Conservation (phyloP, 1,140 invertebrate species). For the Trichonephila clavata region DNA sequence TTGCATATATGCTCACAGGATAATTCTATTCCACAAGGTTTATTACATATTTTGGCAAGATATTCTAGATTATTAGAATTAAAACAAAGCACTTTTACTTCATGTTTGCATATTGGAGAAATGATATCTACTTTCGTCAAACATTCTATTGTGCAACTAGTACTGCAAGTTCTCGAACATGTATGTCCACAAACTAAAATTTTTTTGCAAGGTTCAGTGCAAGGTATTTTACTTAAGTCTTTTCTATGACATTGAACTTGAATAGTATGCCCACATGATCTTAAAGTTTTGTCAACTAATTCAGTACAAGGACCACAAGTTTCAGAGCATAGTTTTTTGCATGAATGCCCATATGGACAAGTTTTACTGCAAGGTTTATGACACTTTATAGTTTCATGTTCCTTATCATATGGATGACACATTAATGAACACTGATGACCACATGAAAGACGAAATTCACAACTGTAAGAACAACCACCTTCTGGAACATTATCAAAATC, state of each 20-base stretch:
- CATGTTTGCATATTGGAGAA: conserved; percentile 74
- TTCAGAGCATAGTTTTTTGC: conserved; percentile 52
- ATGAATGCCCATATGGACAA: conserved; percentile 56
- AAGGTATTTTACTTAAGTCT: background rate
- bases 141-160: conserved; percentile 57
- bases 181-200: conserved; percentile 70
- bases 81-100: conserved; percentile 55
- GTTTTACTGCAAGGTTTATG: conserved; percentile 63
- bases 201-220: conserved; percentile 44
- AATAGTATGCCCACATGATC: conserved; percentile 47
- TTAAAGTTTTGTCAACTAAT: conserved; percentile 15
- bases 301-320: conserved; percentile 44
- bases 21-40: conserved; percentile 81
- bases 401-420: conserved; percentile 75
- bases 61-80: background rate
- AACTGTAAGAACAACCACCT: conserved; percentile 71
- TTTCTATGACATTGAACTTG: conserved; percentile 55
- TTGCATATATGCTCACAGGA: conserved; percentile 83
- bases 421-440: conserved; percentile 76
- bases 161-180: conserved; percentile 62
- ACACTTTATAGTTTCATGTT: conserved; percentile 68
- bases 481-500: conserved; percentile 75
- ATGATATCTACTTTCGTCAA: background rate
- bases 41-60: conserved; percentile 79
- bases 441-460: conserved; percentile 70